A percentile compares a stretch with the other conserved stretches of the same genome.
Evolutionary conservation across 2,113 vertebrate genomes (phyloP).

Genomic region (Psephotus haematonotus): DNA sequence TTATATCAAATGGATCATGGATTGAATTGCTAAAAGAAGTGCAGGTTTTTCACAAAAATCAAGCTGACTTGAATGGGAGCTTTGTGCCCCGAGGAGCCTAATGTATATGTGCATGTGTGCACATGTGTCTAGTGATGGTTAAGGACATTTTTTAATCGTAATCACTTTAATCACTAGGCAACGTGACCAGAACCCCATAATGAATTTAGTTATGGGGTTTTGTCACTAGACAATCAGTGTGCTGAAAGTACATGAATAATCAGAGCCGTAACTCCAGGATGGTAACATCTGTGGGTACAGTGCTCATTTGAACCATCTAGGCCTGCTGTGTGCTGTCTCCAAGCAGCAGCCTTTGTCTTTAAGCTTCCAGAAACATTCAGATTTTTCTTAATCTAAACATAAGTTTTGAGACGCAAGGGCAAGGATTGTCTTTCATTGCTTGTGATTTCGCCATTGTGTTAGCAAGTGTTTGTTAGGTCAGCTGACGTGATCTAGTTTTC

Average conservation of each 20-base stretch:
- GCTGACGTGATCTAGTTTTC: background rate
- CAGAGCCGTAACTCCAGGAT: rapidly evolving
- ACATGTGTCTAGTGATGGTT: background rate
- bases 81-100: background rate
- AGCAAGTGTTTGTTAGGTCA: background rate
- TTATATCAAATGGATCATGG: background rate
- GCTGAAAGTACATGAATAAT: background rate
- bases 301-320: background rate
- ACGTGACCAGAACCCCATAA: background rate
- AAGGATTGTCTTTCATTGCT: background rate
- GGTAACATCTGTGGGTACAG: background rate
- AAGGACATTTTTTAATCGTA: background rate
- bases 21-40: background rate
- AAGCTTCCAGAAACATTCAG: background rate
- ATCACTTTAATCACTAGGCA: constrained; percentile 1
- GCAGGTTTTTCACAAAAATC: background rate
- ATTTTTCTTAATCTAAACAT: background rate
- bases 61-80: background rate
- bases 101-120: background rate
- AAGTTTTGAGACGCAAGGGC: background rate
- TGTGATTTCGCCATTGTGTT: background rate
- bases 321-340: background rate
- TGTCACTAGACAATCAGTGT: background rate
- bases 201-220: constrained; percentile 15
- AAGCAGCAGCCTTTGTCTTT: background rate